Percentiles rank a stretch among this genome's conserved stretches.
phyloP scores from a whole-genome alignment of 2,888 invertebrate genomes.

The Mystacides longicornis region DNA sequence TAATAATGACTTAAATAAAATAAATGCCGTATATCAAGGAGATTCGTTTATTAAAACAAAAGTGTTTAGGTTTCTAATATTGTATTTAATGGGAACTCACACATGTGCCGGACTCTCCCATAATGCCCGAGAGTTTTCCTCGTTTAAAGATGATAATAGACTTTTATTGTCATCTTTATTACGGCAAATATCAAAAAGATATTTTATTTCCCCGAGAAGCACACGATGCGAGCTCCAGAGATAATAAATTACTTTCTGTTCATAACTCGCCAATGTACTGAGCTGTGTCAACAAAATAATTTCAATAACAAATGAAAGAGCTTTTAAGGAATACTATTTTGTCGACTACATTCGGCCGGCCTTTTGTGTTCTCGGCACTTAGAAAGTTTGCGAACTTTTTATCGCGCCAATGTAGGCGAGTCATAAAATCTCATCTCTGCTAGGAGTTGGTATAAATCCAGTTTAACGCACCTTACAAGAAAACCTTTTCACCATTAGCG shows the following conservation, averaged over 20 bases:
- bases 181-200: not conserved
- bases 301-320: slow-evolving; percentile 1
- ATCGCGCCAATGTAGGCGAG: slow-evolving; percentile 15
- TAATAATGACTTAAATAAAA: too few species aligned
- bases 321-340: slow-evolving; percentile 2
- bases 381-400: slow-evolving; percentile 18
- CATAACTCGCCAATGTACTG: slow-evolving; percentile 1
- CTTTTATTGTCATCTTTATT: not conserved
- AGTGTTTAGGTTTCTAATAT: too few species aligned
- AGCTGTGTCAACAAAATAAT: slow-evolving; percentile 2
- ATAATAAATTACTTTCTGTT: not conserved
- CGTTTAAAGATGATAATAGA: not conserved
- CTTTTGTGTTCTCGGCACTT: slow-evolving; percentile 7
- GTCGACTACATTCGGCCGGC: slow-evolving; percentile 7
- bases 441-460: not conserved
- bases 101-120: too few species aligned
- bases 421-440: slow-evolving; percentile 9
- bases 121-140: too few species aligned
- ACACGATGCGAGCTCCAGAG: not conserved
- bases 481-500: not conserved
- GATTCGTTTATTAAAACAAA: too few species aligned
- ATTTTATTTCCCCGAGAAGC: not conserved
- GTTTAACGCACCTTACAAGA: slow-evolving; percentile 1
- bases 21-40: too few species aligned
- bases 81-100: too few species aligned